phyloP scores from a whole-genome alignment of 2,113 vertebrate genomes.

The Lasiurus borealis region DNA sequence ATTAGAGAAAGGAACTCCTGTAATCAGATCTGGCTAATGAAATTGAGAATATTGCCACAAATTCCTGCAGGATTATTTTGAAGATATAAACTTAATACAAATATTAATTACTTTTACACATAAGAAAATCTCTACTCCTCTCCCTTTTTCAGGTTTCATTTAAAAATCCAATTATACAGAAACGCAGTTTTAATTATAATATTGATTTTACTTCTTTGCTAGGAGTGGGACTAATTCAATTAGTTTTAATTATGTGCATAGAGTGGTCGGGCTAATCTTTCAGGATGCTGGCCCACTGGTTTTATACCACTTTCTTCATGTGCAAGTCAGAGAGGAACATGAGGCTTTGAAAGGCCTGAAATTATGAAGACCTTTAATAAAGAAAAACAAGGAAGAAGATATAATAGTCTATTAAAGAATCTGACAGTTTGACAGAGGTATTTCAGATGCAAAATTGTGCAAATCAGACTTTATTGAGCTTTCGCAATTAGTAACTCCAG shows the following conservation, averaged over 20 bases:
- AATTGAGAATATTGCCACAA: constrained; percentile 35
- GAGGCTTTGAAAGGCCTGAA: background rate
- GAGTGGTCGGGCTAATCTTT: constrained; percentile 74
- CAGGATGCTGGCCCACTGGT: constrained; percentile 75
- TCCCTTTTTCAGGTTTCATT: constrained; percentile 74
- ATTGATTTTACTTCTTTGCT: constrained; percentile 79
- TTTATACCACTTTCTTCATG: constrained; percentile 71
- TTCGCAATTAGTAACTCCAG: constrained; percentile 27
- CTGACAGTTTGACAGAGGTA: background rate
- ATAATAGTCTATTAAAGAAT: constrained; percentile 53
- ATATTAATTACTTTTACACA: constrained; percentile 75
- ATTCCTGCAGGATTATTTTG: constrained; percentile 73
- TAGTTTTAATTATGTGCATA: constrained; percentile 82
- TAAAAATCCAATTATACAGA: constrained; percentile 82
- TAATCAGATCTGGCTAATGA: constrained; percentile 47
- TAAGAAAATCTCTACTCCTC: constrained; percentile 55
- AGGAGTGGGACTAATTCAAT: constrained; percentile 81
- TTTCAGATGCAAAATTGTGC: constrained; percentile 52
- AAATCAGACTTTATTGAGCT: constrained; percentile 51
- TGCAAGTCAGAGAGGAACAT: constrained; percentile 44
- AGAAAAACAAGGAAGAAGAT: constrained; percentile 43
- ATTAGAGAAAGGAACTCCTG: background rate
- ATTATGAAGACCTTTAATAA: background rate
- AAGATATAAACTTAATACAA: constrained; percentile 81
- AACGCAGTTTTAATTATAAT: constrained; percentile 83